Percentiles rank a stretch among this genome's conserved stretches.
Evolutionary conservation across 2,113 vertebrate genomes (phyloP).

Genomic region (Tachuris rubrigastra): DNA sequence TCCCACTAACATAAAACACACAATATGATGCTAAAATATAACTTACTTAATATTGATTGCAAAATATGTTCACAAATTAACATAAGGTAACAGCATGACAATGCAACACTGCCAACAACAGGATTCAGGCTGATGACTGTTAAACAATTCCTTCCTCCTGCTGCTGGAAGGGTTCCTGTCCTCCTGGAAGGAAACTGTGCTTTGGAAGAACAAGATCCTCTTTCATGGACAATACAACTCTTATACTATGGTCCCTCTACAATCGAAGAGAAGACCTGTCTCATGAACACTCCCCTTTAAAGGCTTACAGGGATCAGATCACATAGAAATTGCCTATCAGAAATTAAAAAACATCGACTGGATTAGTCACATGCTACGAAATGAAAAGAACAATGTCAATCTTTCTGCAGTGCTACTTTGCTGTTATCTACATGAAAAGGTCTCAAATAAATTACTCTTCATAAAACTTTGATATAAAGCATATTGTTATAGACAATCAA

Average conservation of each 20-base stretch:
- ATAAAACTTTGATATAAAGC: not conserved
- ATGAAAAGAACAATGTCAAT: not conserved
- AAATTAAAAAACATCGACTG: not conserved
- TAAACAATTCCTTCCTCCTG: not conserved
- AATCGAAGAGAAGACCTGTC: not conserved
- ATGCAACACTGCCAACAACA: not conserved
- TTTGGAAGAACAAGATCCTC: not conserved
- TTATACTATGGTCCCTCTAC: not conserved
- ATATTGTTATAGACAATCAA: not conserved
- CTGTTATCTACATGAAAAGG: not conserved
- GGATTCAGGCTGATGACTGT: not conserved
- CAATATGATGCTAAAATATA: not conserved
- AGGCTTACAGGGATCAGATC: not conserved
- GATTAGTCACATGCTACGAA: not conserved
- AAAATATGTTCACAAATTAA: not conserved
- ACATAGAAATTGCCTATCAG: not conserved
- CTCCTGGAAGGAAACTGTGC: not conserved
- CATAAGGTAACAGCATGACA: not conserved
- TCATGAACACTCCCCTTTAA: not conserved
- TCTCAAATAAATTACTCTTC: not conserved
- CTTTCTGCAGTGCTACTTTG: not conserved
- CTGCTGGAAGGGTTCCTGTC: not conserved
- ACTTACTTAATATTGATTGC: not conserved
- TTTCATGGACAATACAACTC: not conserved
- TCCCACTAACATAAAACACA: not conserved